Evolutionary conservation across 2,113 vertebrate genomes (phyloP).

Genomic region (Gymnarchus niloticus): DNA sequence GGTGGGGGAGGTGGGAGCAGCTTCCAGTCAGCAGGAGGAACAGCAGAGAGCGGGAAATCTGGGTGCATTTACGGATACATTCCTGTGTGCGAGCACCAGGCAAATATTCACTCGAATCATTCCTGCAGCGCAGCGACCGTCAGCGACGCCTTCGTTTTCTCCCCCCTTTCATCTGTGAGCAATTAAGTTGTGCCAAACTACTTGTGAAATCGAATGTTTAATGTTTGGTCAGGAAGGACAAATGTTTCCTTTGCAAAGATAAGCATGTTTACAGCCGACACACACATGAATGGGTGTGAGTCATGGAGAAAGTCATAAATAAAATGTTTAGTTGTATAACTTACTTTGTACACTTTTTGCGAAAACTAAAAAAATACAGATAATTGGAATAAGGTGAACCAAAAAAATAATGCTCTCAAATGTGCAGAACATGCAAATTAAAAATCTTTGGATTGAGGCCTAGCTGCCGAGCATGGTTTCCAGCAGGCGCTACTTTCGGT

Average conservation of each 20-base stretch:
- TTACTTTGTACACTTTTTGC: neutral
- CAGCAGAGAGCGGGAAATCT: slow-evolving; percentile 38
- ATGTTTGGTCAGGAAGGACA: slow-evolving; percentile 15
- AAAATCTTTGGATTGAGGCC: neutral
- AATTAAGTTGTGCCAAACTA: slow-evolving; percentile 35
- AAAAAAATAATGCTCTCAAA: neutral
- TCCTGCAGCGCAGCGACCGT: slow-evolving; percentile 18
- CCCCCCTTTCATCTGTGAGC: slow-evolving; percentile 11
- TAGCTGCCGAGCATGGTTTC: neutral
- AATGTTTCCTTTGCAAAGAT: slow-evolving; percentile 20
- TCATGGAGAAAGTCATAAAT: neutral
- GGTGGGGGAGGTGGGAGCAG: neutral
- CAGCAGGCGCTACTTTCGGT: too few relatives aligned
- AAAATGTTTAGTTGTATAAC: neutral
- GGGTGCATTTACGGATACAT: slow-evolving; percentile 34
- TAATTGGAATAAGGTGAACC: neutral
- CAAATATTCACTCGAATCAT: slow-evolving; percentile 21
- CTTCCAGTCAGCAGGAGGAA: too few relatives aligned
- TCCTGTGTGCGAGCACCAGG: slow-evolving; percentile 25
- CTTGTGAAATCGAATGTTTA: slow-evolving; percentile 5
- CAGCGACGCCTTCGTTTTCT: too few relatives aligned
- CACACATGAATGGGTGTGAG: neutral
- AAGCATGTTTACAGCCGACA: neutral
- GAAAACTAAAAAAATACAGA: neutral
- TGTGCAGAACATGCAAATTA: neutral